Evolutionary conservation across 2,888 invertebrate genomes (phyloP), one percentile per base, ranked within the genome.

Genomic region (Anoplius nigerrimus): DNA sequence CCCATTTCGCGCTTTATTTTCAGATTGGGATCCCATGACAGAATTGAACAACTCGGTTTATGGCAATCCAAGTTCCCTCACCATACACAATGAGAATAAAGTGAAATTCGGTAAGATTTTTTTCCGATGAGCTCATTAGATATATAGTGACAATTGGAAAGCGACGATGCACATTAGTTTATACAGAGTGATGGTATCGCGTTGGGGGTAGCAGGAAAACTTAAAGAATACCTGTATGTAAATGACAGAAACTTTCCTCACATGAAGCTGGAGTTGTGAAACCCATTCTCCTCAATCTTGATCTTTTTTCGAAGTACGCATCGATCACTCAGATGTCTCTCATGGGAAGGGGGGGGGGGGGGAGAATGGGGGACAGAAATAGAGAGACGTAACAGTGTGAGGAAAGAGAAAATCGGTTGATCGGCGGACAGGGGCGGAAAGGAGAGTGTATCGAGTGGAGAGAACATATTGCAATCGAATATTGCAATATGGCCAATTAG

Each of bases 61-160:
- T 87, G 92, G 92, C 70, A 92, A 92, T 82, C 91, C 92, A 72
- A 92, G 93, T 82, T 92, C 92, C 71, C 91, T 92, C 87, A 92
- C 92, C 79, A 92, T 92, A 84, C 91, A 92, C 73, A 87, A 87
- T 68, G 87, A 87, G 56, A 88, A 86, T 72, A 76, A 64, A 43
- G 69, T 70, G 62, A 88, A 87, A 71, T 76, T 82, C 76, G 89
- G 88, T 88, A 66, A 83, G 75, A 62, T 4, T 4, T 2, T 16
- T 11, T 43, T 42, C n/a, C n/a, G 20, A 27, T 11, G 16, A 18
- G 21, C 24, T 42, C 2, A 11, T 13, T 1, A 11, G 27, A 22
- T 45, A 66, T 52, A 22, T 54, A 8, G 27, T 15, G 45, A 57
- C 43, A 16, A 53, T 18, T 22, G 13, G 18, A 22, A 2, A 2